Conservation (phyloP, 1,140 invertebrate genomes). For the Heliconius himera region DNA sequence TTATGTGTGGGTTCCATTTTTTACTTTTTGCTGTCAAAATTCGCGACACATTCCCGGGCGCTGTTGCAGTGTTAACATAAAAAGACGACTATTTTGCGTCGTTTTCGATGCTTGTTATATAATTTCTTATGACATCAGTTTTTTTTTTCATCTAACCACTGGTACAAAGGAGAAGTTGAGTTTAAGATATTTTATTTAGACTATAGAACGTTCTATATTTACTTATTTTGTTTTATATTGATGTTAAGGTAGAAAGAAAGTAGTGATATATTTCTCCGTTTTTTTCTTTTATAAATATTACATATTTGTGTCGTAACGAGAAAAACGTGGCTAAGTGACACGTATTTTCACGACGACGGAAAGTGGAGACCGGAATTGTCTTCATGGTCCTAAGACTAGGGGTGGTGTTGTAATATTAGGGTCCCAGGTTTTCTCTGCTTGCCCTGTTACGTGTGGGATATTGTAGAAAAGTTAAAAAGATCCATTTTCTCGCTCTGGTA, state of each 20-base stretch:
- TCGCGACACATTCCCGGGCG: constrained; percentile 22
- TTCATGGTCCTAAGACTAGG: too few relatives aligned
- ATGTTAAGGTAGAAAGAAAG: not conserved
- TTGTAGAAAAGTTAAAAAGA: too few relatives aligned
- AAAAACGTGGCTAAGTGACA: too few relatives aligned
- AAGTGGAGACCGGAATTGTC: too few relatives aligned
- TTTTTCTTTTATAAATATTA: too few relatives aligned
- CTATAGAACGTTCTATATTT: not conserved
- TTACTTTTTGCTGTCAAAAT: constrained; percentile 11
- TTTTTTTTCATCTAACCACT: not conserved
- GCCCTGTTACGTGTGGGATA: too few relatives aligned
- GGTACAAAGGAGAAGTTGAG: not conserved
- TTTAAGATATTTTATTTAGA: not conserved
- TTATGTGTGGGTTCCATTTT: not conserved
- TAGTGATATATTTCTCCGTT: not conserved
- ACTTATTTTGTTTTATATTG: not conserved
- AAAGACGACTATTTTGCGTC: constrained; percentile 28
- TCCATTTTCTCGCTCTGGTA: not conserved
- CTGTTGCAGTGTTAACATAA: constrained; percentile 40
- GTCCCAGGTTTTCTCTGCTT: too few relatives aligned
- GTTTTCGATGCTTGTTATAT: constrained; percentile 22
- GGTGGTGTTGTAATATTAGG: too few relatives aligned
- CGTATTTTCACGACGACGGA: too few relatives aligned
- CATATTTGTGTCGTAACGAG: too few relatives aligned
- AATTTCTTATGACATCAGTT: not conserved